Conservation (phyloP, 2,797 vertebrate genomes). For the Neoniphon sammara region DNA sequence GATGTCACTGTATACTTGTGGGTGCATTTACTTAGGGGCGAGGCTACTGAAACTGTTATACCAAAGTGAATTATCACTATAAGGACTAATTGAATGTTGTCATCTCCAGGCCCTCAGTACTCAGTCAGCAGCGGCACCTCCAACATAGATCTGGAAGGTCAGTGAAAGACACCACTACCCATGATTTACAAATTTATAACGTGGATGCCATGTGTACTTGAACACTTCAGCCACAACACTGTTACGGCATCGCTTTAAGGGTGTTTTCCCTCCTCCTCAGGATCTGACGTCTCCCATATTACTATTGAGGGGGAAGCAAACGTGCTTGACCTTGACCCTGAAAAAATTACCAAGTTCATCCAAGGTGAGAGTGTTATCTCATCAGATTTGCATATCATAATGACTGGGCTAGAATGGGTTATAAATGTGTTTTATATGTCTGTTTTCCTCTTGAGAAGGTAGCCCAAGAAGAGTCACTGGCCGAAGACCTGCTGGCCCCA, state of each 20-base stretch:
- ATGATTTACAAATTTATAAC: not conserved
- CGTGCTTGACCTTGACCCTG: slow-evolving; percentile 79
- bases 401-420: not conserved
- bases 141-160: slow-evolving; percentile 71
- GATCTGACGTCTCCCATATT: slow-evolving; percentile 48
- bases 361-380: slow-evolving; percentile 79
- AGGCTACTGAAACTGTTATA: too few species aligned
- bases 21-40: too few species aligned
- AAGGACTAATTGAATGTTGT: not conserved
- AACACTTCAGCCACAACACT: not conserved
- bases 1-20: too few species aligned
- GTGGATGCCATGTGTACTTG: not conserved
- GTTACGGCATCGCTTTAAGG: not conserved
- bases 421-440: slow-evolving; percentile 42
- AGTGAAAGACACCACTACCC: slow-evolving; percentile 19
- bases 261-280: slow-evolving; percentile 47
- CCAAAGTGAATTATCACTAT: too few species aligned
- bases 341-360: slow-evolving; percentile 82
- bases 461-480: slow-evolving; percentile 40
- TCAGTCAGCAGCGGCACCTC: slow-evolving; percentile 55
- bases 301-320: slow-evolving; percentile 75
- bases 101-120: slow-evolving; percentile 69
- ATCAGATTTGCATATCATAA: not conserved
- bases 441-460: slow-evolving; percentile 64
- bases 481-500: slow-evolving; percentile 67